Percentiles rank a stretch among this genome's conserved stretches.
Conservation (phyloP, 1,140 invertebrate genomes). For the Argopecten irradians region DNA sequence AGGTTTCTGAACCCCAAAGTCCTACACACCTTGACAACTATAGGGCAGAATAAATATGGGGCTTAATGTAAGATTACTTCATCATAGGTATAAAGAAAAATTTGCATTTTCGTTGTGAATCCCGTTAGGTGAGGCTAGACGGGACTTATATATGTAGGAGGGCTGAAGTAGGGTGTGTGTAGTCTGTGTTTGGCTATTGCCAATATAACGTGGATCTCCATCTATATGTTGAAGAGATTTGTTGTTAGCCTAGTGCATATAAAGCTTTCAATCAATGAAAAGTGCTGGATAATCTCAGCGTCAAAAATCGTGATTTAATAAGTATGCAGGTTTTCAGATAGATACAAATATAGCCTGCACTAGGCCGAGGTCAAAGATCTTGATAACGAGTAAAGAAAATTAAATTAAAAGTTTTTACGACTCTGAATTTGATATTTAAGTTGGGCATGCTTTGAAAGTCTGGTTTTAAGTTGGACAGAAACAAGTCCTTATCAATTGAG, state of each 20-base stretch:
- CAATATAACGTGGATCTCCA: not conserved
- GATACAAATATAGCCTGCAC: not conserved
- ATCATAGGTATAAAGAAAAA: not conserved
- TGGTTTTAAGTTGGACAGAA: not conserved
- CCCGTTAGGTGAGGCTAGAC: not conserved
- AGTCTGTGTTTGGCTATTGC: not conserved
- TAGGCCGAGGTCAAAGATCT: not conserved
- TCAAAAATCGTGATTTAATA: not conserved
- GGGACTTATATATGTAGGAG: not conserved
- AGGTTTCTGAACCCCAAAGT: not conserved
- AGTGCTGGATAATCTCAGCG: not conserved
- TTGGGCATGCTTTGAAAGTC: not conserved
- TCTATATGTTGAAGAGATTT: not conserved
- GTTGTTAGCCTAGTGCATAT: not conserved
- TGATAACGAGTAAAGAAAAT: not conserved
- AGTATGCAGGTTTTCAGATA: not conserved
- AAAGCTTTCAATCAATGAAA: not conserved
- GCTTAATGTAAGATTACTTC: not conserved
- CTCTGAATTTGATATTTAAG: not conserved
- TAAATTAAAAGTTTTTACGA: not conserved
- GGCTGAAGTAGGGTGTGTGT: not conserved
- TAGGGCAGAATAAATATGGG: not conserved
- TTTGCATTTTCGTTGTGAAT: not conserved
- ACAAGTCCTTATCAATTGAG: not conserved
- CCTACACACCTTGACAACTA: not conserved